Base-by-base conservation (phyloP, 2,113 vertebrate genomes). In the Xenus cinereus region DNA sequence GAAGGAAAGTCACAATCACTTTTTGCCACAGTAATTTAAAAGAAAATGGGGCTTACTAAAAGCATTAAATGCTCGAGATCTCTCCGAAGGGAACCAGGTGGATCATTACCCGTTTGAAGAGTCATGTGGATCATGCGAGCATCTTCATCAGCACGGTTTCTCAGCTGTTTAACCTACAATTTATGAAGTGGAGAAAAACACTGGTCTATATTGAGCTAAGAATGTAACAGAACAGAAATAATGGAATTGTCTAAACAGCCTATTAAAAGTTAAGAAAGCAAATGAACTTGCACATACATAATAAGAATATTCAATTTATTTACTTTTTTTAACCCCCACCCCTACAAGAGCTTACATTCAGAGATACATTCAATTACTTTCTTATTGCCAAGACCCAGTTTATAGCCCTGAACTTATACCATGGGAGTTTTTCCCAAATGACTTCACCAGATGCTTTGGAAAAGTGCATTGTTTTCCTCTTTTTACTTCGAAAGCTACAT, bases 121-220 rank as follows among this genome's bases (percentile, higher is more conserved):
- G 99, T 99, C 99, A 99, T 99, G 96, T 99, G 99, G 90, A 99
- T 98, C 95, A 99, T 98, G 45, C 99, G 98, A 85, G 99, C 99
- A 79, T 99, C 99, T 93, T 99, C 99, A 92, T 99, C 99, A 4
- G 99, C 99, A 62, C 99, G 99, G 91, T 99, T 99, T 88, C 99
- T 98, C 84, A 99, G 97, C 80, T 99, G 99, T 80, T 99, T 99
- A 87, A 99, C 99, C 99, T 99, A 79, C 37, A 75, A 57, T 91
- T 74, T 37, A 94, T 32, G 10, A 92, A 83, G 43, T 30, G 14
- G 37, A 84, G 20, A 95, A 93, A 59, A 43, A n/a, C 35, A 56
- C 4, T 18, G 24, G 23, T 62, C 46, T 83, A 13, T 87, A 82
- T 53, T 88, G 41, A 93, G 54, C 43, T 18, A 81, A 90, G 66